A percentile compares a stretch with the other conserved stretches of the same genome.
These are phyloP conservation scores for Lasioglossum leucozonium DNA, from an alignment of 2,888 invertebrate genomes.

Conservation along the genomic window DNA sequence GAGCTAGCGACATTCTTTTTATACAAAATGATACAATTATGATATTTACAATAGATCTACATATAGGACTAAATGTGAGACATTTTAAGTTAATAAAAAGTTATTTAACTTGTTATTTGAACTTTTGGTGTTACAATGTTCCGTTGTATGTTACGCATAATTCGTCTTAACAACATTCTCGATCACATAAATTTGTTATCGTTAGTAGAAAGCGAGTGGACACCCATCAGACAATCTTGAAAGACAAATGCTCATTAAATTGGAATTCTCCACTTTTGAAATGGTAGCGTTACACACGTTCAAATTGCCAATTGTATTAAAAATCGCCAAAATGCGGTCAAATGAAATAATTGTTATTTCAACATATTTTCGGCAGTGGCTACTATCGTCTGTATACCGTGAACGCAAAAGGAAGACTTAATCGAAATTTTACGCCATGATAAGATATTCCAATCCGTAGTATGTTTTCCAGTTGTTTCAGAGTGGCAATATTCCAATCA, in stretches of 20 bases:
- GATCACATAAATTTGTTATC: constrained; percentile 43
- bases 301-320: constrained; percentile 45
- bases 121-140: constrained; percentile 64
- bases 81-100: constrained; percentile 61
- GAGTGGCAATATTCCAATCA: constrained; percentile 13
- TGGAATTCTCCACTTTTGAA: constrained; percentile 45
- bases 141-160: constrained; percentile 49
- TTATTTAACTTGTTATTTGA: constrained; percentile 62
- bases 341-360: constrained; percentile 5
- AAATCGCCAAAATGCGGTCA: constrained; percentile 23
- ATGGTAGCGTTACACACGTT: constrained; percentile 36
- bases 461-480: constrained; percentile 1
- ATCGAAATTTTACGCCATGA: constrained; percentile 33
- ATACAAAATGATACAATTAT: constrained; percentile 72
- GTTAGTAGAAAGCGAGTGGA: constrained; percentile 49
- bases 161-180: constrained; percentile 34
- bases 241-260: constrained; percentile 52
- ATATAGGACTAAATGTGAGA: constrained; percentile 54
- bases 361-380: constrained; percentile 48
- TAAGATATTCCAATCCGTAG: constrained; percentile 17
- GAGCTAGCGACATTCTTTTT: constrained; percentile 64
- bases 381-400: constrained; percentile 36
- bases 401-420: constrained; percentile 57
- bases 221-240: constrained; percentile 42
- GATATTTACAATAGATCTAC: constrained; percentile 72